phyloP scores from a whole-genome alignment of 2,113 vertebrate genomes.

The Zosterops borbonicus region DNA sequence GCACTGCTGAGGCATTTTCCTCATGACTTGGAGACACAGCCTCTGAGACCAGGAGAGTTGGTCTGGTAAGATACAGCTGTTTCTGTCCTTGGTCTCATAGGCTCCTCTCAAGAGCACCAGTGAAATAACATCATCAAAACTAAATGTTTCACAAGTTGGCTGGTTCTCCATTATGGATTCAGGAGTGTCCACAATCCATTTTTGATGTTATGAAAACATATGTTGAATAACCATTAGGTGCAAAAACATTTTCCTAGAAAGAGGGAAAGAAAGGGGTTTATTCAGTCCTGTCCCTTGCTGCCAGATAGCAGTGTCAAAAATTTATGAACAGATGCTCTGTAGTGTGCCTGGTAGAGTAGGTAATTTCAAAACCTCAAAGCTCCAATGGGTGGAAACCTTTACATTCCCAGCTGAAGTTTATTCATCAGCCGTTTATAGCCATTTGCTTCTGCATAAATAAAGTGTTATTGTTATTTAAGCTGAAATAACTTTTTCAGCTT shows the following conservation, averaged over 20 bases:
- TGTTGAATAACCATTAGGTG: neutral
- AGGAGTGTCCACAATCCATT: neutral
- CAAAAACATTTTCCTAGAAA: conserved; percentile 38
- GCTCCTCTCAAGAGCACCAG: neutral
- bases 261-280: conserved; percentile 31
- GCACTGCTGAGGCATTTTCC: accelerated
- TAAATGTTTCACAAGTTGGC: neutral
- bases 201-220: conserved; percentile 17
- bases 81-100: neutral
- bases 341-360: neutral
- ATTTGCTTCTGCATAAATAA: neutral
- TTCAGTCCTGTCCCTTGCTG: conserved; percentile 19
- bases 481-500: neutral
- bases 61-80: neutral
- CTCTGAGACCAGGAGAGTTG: neutral
- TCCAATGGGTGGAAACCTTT: neutral
- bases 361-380: neutral
- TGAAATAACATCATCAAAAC: neutral
- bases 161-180: neutral
- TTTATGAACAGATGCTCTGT: conserved; percentile 44
- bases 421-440: neutral
- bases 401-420: neutral
- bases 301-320: conserved; percentile 11
- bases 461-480: neutral
- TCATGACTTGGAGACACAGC: neutral